Conservation (phyloP, 2,888 invertebrate species). For the Myathropa florea region DNA sequence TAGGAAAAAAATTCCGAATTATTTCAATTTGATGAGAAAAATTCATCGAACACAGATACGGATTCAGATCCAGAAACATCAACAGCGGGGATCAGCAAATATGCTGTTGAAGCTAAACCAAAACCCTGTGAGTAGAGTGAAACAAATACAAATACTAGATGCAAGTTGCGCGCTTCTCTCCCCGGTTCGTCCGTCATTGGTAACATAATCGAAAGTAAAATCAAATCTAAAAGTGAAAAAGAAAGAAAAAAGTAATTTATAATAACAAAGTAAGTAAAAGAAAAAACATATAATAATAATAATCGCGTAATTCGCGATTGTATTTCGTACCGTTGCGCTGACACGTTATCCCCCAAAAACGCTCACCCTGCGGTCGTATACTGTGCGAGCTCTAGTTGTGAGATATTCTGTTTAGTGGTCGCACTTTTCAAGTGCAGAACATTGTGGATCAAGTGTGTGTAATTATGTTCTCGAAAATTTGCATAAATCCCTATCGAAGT, state of each 20-base stretch:
- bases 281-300: not conserved
- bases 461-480: not conserved
- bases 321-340: constrained; percentile 18
- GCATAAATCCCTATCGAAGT: not conserved
- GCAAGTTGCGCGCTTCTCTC: constrained; percentile 35
- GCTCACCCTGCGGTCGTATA: not conserved
- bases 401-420: constrained; percentile 17
- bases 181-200: not conserved
- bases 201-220: constrained; percentile 38
- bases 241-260: not conserved
- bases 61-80: not conserved
- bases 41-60: not conserved
- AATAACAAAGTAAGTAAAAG: not conserved
- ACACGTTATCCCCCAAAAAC: constrained; percentile 31
- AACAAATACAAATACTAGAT: constrained; percentile 7
- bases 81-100: constrained; percentile 5
- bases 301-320: constrained; percentile 13
- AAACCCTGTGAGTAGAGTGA: constrained; percentile 31
- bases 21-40: constrained; percentile 34
- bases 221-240: not conserved
- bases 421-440: constrained; percentile 14
- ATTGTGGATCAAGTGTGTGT: not conserved
- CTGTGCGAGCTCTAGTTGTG: not conserved
- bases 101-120: constrained; percentile 21
- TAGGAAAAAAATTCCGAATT: not conserved